These are phyloP conservation scores for Apteryx mantelli DNA, from an alignment of 2,113 vertebrate species.

Conservation along the genomic window DNA sequence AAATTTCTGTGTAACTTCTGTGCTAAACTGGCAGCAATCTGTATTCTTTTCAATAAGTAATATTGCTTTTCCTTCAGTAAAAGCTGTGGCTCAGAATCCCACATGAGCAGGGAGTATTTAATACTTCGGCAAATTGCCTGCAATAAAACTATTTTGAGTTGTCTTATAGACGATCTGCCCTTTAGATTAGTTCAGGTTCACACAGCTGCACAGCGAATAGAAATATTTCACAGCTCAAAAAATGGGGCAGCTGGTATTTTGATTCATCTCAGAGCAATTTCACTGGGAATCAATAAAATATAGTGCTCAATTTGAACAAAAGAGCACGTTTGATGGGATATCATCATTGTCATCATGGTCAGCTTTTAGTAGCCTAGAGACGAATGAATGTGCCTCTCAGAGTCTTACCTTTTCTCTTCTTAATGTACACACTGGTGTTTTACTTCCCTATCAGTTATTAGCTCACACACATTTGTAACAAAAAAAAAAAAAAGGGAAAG, in stretches of 20 bases:
- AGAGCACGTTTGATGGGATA: background rate
- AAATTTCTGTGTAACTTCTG: background rate
- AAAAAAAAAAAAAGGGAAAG: background rate
- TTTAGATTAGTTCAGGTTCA: constrained; percentile 62
- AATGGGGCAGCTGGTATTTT: constrained; percentile 54
- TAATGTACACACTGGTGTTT: background rate
- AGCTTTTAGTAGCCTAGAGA: constrained; percentile 19
- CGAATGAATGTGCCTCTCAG: constrained; percentile 16
- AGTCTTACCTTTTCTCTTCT: constrained; percentile 27
- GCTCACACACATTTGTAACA: background rate
- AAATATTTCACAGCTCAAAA: constrained; percentile 51
- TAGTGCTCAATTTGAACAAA: constrained; percentile 53
- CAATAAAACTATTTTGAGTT: constrained; percentile 52
- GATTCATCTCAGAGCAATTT: constrained; percentile 45
- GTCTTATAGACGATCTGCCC: constrained; percentile 38
- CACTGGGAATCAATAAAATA: constrained; percentile 42
- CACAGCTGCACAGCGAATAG: constrained; percentile 16
- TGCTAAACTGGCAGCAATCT: background rate
- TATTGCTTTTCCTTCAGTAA: background rate
- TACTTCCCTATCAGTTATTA: background rate
- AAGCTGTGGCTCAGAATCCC: background rate
- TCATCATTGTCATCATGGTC: background rate
- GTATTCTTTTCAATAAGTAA: background rate
- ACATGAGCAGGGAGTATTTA: constrained; percentile 1
- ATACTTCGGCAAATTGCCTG: constrained; percentile 48